Conservation (phyloP, 2,888 invertebrate genomes). For the Muschampia plurimacula region DNA sequence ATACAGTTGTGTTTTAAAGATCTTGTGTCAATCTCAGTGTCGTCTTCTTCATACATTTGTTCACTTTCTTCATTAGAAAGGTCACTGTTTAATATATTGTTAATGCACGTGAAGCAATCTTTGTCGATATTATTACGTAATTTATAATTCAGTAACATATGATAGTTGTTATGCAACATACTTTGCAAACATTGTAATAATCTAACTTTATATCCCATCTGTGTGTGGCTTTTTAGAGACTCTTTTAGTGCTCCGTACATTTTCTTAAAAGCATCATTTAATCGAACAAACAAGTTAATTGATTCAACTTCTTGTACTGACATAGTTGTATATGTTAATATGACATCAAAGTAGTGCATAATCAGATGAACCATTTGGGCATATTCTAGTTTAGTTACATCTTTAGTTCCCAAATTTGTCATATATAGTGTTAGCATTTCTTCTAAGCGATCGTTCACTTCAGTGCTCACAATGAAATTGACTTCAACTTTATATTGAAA, state of each 20-base stretch:
- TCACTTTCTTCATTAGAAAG: constrained; percentile 57
- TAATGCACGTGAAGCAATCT: constrained; percentile 65
- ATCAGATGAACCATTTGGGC: constrained; percentile 55
- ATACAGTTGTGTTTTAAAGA: constrained; percentile 67
- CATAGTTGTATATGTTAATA: constrained; percentile 55
- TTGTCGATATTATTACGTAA: constrained; percentile 59
- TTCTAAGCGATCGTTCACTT: constrained; percentile 55
- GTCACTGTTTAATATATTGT: constrained; percentile 63
- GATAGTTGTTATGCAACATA: constrained; percentile 60
- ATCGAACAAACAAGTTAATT: constrained; percentile 50
- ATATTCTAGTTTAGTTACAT: constrained; percentile 52
- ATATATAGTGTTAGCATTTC: constrained; percentile 46
- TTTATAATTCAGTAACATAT: constrained; percentile 51
- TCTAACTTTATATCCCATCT: constrained; percentile 57
- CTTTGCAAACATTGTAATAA: constrained; percentile 56
- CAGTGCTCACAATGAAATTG: constrained; percentile 53
- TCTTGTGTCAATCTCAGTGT: constrained; percentile 59
- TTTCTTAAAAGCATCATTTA: constrained; percentile 53
- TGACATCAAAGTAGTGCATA: constrained; percentile 59
- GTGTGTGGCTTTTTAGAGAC: constrained; percentile 54
- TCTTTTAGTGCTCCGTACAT: constrained; percentile 56
- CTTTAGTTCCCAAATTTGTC: constrained; percentile 48
- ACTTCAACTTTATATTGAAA: constrained; percentile 44
- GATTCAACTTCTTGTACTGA: constrained; percentile 51
- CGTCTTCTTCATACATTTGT: constrained; percentile 59